Conservation (phyloP, 2,797 vertebrate genomes). For the Holocentrus rufus region DNA sequence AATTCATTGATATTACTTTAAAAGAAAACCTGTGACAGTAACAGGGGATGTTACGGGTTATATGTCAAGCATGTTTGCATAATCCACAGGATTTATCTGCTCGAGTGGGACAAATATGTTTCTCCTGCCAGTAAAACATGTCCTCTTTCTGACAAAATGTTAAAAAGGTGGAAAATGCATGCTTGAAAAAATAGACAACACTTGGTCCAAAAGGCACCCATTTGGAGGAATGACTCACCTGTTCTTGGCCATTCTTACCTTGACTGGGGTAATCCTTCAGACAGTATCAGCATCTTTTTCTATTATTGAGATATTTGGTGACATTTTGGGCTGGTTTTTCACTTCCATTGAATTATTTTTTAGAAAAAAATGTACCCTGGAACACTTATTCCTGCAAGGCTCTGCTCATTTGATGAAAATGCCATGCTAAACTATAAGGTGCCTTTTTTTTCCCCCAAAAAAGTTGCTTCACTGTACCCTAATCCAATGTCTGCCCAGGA, state of each 20-base stretch:
- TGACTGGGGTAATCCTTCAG: background rate
- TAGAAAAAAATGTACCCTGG: background rate
- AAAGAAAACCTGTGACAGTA: background rate
- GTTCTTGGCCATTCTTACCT: background rate
- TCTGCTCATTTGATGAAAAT: slow-evolving; percentile 13
- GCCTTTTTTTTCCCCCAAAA: slow-evolving; percentile 9
- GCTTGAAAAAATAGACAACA: slow-evolving; percentile 19
- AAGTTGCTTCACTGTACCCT: slow-evolving; percentile 6
- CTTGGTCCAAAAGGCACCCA: background rate
- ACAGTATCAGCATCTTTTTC: background rate
- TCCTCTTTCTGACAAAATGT: slow-evolving; percentile 12
- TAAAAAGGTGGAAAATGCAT: slow-evolving; percentile 28
- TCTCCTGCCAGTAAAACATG: slow-evolving; percentile 13
- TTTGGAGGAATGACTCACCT: background rate
- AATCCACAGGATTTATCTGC: background rate
- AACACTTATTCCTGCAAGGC: background rate
- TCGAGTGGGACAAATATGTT: background rate
- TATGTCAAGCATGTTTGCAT: slow-evolving; percentile 5
- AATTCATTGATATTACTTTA: too few species aligned
- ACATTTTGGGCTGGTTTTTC: slow-evolving; percentile 5
- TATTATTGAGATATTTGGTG: background rate
- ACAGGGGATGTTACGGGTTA: background rate
- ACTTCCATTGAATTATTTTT: background rate
- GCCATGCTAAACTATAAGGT: slow-evolving; percentile 10
- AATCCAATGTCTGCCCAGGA: slow-evolving; percentile 15